Evolutionary conservation across 2,113 vertebrate species (phyloP).

Genomic region (Oryzias celebensis): DNA sequence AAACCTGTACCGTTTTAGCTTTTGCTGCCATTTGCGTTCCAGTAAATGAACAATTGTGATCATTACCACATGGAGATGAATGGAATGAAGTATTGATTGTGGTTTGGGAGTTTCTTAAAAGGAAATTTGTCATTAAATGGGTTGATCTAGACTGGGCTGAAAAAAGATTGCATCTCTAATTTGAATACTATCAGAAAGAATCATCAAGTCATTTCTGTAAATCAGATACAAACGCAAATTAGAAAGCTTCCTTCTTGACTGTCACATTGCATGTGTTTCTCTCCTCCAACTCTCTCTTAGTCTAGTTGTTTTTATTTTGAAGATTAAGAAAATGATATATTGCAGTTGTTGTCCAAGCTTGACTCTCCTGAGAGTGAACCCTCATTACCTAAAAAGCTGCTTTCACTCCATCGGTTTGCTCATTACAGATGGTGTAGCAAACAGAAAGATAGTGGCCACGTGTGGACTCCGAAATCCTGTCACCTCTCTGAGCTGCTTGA

Average conservation of each 20-base stretch:
- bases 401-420: constrained; percentile 69
- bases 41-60: constrained; percentile 31
- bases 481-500: constrained; percentile 9
- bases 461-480: constrained; percentile 10
- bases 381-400: constrained; percentile 75
- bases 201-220: constrained; percentile 20
- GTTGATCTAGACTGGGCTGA: constrained; percentile 3
- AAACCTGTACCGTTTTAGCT: constrained; percentile 13
- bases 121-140: constrained; percentile 19
- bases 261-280: constrained; percentile 10
- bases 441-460: constrained; percentile 11
- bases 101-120: constrained; percentile 16
- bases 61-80: constrained; percentile 15
- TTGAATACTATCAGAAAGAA: constrained; percentile 14
- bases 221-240: constrained; percentile 9
- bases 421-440: constrained; percentile 65
- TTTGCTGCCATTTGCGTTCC: constrained; percentile 34
- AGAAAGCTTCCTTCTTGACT: constrained; percentile 12
- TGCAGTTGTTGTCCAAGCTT: constrained; percentile 53
- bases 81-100: constrained; percentile 49
- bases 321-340: constrained; percentile 42
- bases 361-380: constrained; percentile 47
- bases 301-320: constrained; percentile 54
- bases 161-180: constrained; percentile 1
- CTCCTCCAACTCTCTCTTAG: constrained; percentile 21